Evolutionary conservation across 2,113 vertebrate genomes (phyloP), one percentile per base, ranked within the genome.

Genomic region (Dunckerocampus dactyliophorus): DNA sequence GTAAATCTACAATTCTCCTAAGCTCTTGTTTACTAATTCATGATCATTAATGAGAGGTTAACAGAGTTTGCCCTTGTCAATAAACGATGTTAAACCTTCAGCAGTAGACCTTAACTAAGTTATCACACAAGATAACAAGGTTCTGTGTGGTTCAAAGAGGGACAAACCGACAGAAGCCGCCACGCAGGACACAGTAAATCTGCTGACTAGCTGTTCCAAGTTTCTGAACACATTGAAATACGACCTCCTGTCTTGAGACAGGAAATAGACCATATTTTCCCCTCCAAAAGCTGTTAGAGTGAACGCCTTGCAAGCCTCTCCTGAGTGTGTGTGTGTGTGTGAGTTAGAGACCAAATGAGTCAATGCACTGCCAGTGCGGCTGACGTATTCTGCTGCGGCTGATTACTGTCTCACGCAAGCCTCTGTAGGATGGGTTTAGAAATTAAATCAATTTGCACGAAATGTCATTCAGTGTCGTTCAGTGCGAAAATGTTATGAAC

Each of bases 391-490:
- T 50, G 28, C 39, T 63, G 59, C 42, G 42, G 61, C 63, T 3
- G 69, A 84, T 82, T 81, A 82, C 63, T 47, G 54, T 84, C 77
- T 79, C 77, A 85, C 75, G 75, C 73, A 71, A 82, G 45, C 65
- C 65, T 79, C 63, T 59, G 37, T 0, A 1, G 79, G 57, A 76
- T 62, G 72, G 60, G 75, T 69, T 65, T 72, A 45, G 62, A 55
- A 56, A 56, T 76, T 78, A 57, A 53, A 80, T 75, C 62, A 76
- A 76, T 71, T 75, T 70, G 58, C 14, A 54, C 37, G 48, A 31
- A 77, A 56, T 28, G 68, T 69, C 72, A 45, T 28, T n/a, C n/a
- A n/a, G n/a, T 34, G 47, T 49, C 69, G 65, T 43, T 47, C 54
- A 59, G 69, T 17, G 11, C 15, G 11, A 58, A 59, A 63, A 58